Conservation (phyloP, 2,113 vertebrate species). For the Galeopterus variegatus region DNA sequence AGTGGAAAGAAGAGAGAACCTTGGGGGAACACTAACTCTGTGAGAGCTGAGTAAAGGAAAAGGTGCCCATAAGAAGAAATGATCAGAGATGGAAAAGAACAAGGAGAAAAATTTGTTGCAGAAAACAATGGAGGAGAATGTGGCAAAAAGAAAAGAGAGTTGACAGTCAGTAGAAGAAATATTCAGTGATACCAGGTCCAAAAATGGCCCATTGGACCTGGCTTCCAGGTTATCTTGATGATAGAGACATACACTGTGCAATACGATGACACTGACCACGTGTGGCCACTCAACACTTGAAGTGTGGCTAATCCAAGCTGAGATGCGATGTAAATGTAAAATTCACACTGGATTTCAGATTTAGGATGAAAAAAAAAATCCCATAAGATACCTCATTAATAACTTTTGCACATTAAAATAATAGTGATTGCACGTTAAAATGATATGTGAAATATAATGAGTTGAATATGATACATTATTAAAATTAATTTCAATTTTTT, state of each 20-base stretch:
- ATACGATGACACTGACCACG: not conserved
- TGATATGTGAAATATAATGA: not conserved
- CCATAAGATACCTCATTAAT: not conserved
- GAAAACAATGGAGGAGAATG: not conserved
- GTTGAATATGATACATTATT: constrained; percentile 1
- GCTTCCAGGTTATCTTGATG: not conserved
- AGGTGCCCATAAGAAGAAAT: not conserved
- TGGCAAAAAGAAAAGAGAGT: not conserved
- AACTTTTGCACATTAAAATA: not conserved
- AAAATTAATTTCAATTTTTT: constrained; percentile 37
- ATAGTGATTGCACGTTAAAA: not conserved
- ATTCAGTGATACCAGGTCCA: not conserved
- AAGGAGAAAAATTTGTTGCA: not conserved
- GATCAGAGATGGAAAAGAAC: not conserved
- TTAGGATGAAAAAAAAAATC: not conserved
- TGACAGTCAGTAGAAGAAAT: not conserved
- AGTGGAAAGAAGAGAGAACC: not conserved
- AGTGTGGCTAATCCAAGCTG: not conserved
- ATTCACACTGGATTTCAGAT: not conserved
- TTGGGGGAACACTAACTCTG: not conserved
- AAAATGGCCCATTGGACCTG: not conserved
- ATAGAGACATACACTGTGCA: not conserved
- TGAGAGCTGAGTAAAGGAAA: not conserved
- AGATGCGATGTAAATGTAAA: not conserved
- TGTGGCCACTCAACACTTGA: not conserved